Conservation (phyloP, 2,113 vertebrate species). For the Phylloscopus trochilus region DNA sequence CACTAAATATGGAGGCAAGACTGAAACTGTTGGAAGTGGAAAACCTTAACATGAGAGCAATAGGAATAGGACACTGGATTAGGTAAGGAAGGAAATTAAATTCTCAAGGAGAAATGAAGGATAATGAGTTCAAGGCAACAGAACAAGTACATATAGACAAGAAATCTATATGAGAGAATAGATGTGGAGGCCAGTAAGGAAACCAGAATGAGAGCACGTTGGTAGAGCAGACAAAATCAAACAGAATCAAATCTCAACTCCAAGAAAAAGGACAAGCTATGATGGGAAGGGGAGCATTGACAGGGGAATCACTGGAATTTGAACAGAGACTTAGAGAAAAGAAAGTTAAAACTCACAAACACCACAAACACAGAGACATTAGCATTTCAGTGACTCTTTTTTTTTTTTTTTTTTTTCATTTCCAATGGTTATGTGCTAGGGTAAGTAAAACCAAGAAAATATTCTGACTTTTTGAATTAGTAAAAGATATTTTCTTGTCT, state of each 20-base stretch:
- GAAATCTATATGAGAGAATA: not conserved
- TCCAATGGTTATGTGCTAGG: not conserved
- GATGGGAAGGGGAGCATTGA: not conserved
- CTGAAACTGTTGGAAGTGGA: not conserved
- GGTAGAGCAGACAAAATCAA: not conserved
- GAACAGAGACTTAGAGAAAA: not conserved
- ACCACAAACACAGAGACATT: not conserved
- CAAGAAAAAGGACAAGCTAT: not conserved
- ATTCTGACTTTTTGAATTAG: not conserved
- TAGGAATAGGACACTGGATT: not conserved
- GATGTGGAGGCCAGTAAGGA: not conserved
- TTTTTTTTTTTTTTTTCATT: not conserved
- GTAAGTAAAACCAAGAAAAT: not conserved
- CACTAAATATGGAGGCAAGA: not conserved
- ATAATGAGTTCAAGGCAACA: not conserved
- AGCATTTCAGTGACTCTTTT: not conserved
- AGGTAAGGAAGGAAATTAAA: not conserved
- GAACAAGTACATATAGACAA: not conserved
- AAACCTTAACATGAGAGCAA: not conserved
- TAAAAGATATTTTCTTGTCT: not conserved
- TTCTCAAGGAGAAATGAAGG: not conserved
- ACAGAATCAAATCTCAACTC: not conserved
- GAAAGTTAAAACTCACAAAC: not conserved
- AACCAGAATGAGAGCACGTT: not conserved
- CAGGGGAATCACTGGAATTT: not conserved